Evolutionary conservation across 2,113 vertebrate species (phyloP).

Genomic region (Ellobius talpinus): DNA sequence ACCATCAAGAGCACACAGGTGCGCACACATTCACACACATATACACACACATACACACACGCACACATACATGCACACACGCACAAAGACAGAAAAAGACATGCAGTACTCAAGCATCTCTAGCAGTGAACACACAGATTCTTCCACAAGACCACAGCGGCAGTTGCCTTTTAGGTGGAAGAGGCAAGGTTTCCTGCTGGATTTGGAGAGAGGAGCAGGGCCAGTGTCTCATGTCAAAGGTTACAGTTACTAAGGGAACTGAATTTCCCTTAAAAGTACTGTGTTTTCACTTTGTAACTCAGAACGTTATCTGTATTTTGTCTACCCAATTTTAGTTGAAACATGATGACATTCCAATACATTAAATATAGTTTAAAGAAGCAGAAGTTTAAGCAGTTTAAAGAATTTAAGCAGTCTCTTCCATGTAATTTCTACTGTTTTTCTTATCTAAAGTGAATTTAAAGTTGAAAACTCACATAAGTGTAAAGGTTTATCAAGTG

Average conservation of each 20-base stretch:
- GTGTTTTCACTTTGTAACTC: not conserved
- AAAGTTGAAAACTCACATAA: constrained; percentile 6
- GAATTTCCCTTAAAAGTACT: not conserved
- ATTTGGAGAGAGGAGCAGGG: fast-evolving
- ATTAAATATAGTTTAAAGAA: constrained; percentile 31
- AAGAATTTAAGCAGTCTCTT: not conserved
- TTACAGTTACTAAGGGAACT: not conserved
- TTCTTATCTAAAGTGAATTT: not conserved
- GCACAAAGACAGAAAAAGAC: not conserved
- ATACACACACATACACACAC: too few relatives aligned
- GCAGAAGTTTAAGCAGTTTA: not conserved
- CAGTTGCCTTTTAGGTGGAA: not conserved
- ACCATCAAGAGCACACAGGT: not conserved
- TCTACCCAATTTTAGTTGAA: not conserved
- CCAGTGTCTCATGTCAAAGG: not conserved
- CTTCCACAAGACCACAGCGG: fast-evolving
- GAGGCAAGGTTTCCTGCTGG: not conserved
- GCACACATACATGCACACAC: not conserved
- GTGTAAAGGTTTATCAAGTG: not conserved
- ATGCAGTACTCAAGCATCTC: not conserved
- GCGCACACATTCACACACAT: not conserved
- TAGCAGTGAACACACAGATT: too few relatives aligned
- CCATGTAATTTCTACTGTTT: not conserved
- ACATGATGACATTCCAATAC: not conserved
- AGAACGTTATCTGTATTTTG: not conserved